These are phyloP conservation scores for Pseudachorutes palmiensis DNA, from an alignment of 1,140 invertebrate genomes.

Conservation along the genomic window DNA sequence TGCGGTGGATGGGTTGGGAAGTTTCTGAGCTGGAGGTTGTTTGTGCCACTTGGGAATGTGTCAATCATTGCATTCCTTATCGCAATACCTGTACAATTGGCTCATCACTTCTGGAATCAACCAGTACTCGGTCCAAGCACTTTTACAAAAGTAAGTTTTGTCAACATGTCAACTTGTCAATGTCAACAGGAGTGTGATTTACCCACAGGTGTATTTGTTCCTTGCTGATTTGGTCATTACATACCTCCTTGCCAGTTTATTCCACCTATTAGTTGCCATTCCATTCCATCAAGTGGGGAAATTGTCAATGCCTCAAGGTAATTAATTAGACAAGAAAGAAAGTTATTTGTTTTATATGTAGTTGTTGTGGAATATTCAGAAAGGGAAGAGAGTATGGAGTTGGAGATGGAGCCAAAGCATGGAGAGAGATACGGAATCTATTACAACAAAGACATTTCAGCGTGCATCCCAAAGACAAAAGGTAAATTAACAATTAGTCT, in stretches of 20 bases:
- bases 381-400: too few relatives aligned
- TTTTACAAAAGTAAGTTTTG: constrained; percentile 14
- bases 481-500: background rate
- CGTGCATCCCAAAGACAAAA: background rate
- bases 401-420: background rate
- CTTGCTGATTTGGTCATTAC: constrained; percentile 22
- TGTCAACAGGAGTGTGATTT: background rate
- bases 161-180: constrained; percentile 3
- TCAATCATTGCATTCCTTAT: constrained; percentile 53
- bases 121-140: background rate
- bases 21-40: constrained; percentile 49
- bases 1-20: constrained; percentile 52
- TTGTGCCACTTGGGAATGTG: constrained; percentile 49
- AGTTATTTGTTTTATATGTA: background rate
- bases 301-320: background rate
- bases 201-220: constrained; percentile 14
- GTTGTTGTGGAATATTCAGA: too few relatives aligned
- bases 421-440: constrained; percentile 11
- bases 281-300: background rate
- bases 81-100: constrained; percentile 41
- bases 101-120: constrained; percentile 10
- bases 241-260: background rate
- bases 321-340: background rate
- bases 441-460: constrained; percentile 6
- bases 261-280: constrained; percentile 2